Evolutionary conservation across 2,888 invertebrate genomes (phyloP).

Genomic region (Machimus atricapillus): DNA sequence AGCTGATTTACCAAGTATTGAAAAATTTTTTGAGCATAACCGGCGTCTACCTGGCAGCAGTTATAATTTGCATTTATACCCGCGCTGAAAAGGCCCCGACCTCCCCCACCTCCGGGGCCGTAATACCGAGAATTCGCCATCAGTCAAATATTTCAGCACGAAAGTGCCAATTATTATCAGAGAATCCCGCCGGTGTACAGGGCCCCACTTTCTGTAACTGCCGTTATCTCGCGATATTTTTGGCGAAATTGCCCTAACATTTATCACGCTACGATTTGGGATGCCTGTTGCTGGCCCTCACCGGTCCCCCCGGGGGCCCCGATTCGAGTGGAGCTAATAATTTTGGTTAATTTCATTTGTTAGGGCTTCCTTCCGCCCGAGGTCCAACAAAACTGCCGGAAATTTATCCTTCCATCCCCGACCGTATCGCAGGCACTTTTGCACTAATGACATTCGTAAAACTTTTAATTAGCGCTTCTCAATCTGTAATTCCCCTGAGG

Average conservation of each 20-base stretch:
- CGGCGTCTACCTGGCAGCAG: neutral
- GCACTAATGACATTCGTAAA: slow-evolving; percentile 38
- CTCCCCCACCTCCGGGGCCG: neutral
- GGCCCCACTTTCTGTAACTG: neutral
- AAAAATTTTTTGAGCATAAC: neutral
- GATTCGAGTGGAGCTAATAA: neutral
- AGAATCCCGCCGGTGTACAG: neutral
- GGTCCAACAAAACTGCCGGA: slow-evolving; percentile 8
- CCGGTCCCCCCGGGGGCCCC: neutral
- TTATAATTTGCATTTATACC: neutral
- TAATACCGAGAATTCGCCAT: neutral
- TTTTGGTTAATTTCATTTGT: slow-evolving; percentile 2
- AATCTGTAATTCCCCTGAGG: slow-evolving; percentile 22
- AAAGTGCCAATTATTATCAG: neutral
- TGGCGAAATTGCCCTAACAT: neutral
- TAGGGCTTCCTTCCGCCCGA: slow-evolving; percentile 3
- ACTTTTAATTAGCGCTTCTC: slow-evolving; percentile 40
- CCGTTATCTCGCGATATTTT: neutral
- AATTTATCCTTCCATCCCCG: slow-evolving; percentile 5
- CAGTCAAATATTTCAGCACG: neutral
- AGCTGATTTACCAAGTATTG: neutral
- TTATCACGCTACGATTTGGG: neutral
- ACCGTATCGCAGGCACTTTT: slow-evolving; percentile 24
- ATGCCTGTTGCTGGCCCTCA: neutral
- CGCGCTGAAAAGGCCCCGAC: neutral